A percentile compares a stretch with the other conserved stretches of the same genome.
phyloP scores from a whole-genome alignment of 2,113 vertebrate genomes.

The Triplophysa tibetana region DNA sequence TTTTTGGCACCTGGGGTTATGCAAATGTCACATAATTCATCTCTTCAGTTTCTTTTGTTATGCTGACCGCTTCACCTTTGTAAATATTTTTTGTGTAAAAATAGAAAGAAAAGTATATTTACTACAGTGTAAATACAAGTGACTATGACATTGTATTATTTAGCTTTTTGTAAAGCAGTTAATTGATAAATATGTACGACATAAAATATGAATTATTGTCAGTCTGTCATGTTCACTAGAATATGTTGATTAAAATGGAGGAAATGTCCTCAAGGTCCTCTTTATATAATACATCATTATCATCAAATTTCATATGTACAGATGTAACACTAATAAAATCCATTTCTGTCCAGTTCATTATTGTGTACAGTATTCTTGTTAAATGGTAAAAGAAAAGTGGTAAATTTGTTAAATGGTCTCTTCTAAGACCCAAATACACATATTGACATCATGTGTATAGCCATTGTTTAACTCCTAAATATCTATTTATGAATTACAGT shows the following conservation, averaged over 20 bases:
- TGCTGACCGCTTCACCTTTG: conserved; percentile 81
- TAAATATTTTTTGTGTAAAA: conserved; percentile 90
- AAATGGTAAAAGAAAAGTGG: too few relatives aligned
- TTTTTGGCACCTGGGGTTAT: conserved; percentile 73
- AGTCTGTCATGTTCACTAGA: conserved; percentile 56
- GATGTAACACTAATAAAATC: conserved; percentile 51
- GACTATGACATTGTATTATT: conserved; percentile 87
- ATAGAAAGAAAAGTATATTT: conserved; percentile 85
- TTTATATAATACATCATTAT: conserved; percentile 47
- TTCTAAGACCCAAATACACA: too few relatives aligned
- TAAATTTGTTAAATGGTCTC: too few relatives aligned
- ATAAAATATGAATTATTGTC: conserved; percentile 80
- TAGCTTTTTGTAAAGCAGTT: conserved; percentile 92
- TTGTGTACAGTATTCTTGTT: background rate
- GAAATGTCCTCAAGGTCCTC: conserved; percentile 24
- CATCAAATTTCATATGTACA: conserved; percentile 51
- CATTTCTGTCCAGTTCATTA: conserved; percentile 34
- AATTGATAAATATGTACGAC: conserved; percentile 93
- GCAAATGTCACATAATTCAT: conserved; percentile 71
- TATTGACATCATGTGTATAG: too few relatives aligned
- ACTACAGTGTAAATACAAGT: conserved; percentile 95
- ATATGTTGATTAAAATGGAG: conserved; percentile 39
- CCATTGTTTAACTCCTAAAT: too few relatives aligned
- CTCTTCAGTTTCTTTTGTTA: conserved; percentile 57
- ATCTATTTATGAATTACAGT: too few relatives aligned